A percentile compares a stretch with the other conserved stretches of the same genome.
These are phyloP conservation scores for Netelia inedita DNA, from an alignment of 2,888 invertebrate species.

Conservation along the genomic window DNA sequence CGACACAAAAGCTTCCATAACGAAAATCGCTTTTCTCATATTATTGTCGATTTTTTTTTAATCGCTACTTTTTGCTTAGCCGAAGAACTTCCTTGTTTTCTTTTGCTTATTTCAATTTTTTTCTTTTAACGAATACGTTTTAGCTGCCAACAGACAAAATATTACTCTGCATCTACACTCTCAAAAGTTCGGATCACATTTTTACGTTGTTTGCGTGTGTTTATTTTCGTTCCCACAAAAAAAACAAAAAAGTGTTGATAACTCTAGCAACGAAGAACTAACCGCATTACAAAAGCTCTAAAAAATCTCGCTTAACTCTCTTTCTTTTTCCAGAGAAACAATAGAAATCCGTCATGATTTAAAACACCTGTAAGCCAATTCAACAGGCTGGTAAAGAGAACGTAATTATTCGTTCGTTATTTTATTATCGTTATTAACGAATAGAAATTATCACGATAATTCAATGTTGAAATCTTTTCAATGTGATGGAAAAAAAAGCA, in stretches of 20 bases:
- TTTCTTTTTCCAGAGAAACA: slow-evolving; percentile 79
- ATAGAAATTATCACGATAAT: slow-evolving; percentile 57
- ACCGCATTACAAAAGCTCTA: background rate
- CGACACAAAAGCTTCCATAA: slow-evolving; percentile 9
- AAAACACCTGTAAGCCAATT: slow-evolving; percentile 81
- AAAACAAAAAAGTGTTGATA: background rate
- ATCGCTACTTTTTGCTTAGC: slow-evolving; percentile 28
- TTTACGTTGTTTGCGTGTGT: slow-evolving; percentile 20
- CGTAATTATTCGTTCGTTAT: slow-evolving; percentile 50
- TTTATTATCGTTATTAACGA: slow-evolving; percentile 53
- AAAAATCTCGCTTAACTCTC: slow-evolving; percentile 73
- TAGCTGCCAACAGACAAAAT: background rate
- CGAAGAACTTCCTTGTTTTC: background rate
- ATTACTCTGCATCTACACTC: slow-evolving; percentile 19
- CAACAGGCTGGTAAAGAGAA: slow-evolving; percentile 71
- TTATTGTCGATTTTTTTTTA: background rate
- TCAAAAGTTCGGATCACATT: background rate
- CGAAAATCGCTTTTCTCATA: slow-evolving; percentile 39
- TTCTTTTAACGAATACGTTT: background rate
- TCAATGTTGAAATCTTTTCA: slow-evolving; percentile 46
- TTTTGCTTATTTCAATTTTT: background rate
- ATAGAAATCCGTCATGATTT: slow-evolving; percentile 82
- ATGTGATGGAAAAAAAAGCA: slow-evolving; percentile 30
- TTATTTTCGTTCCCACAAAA: slow-evolving; percentile 9
- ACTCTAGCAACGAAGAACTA: background rate